These are phyloP conservation scores for Halictus rubicundus DNA, from an alignment of 1,140 invertebrate species.

Conservation along the genomic window DNA sequence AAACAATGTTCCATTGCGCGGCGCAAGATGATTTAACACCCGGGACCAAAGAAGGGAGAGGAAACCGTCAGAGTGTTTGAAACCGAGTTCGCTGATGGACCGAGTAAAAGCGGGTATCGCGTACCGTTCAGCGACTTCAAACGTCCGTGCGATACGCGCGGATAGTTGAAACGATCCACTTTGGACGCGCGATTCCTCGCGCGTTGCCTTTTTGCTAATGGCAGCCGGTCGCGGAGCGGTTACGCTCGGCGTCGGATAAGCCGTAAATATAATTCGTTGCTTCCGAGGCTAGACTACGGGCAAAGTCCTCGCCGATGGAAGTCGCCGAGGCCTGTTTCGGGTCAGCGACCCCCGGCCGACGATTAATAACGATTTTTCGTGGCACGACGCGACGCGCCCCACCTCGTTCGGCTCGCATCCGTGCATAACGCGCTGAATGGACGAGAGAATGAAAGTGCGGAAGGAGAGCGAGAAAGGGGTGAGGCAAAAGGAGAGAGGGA, in stretches of 20 bases:
- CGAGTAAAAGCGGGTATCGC: slow-evolving; percentile 33
- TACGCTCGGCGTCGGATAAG: slow-evolving; percentile 48
- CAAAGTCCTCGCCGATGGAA: slow-evolving; percentile 3
- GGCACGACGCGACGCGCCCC: slow-evolving; percentile 16
- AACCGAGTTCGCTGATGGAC: not conserved
- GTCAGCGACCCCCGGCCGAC: slow-evolving; percentile 49
- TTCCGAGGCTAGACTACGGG: slow-evolving; percentile 36
- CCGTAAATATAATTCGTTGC: slow-evolving; percentile 59
- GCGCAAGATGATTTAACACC: not conserved
- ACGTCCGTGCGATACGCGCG: slow-evolving; percentile 30
- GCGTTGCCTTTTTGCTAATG: slow-evolving; percentile 42
- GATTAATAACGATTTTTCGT: slow-evolving; percentile 69
- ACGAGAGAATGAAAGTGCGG: slow-evolving; percentile 27
- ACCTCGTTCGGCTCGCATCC: slow-evolving; percentile 35
- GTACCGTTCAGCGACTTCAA: slow-evolving; percentile 30
- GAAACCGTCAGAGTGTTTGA: not conserved
- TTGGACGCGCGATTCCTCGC: not conserved
- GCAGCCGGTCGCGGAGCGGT: slow-evolving; percentile 32
- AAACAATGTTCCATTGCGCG: not conserved
- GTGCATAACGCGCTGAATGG: slow-evolving; percentile 45
- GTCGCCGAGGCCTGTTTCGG: slow-evolving; percentile 40
- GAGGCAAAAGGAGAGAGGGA: not conserved
- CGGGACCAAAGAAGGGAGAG: not conserved
- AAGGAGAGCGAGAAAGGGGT: slow-evolving; percentile 30
- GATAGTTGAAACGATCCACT: slow-evolving; percentile 29